phyloP scores from a whole-genome alignment of 2,888 invertebrate species.

The Perizoma affinitatum region DNA sequence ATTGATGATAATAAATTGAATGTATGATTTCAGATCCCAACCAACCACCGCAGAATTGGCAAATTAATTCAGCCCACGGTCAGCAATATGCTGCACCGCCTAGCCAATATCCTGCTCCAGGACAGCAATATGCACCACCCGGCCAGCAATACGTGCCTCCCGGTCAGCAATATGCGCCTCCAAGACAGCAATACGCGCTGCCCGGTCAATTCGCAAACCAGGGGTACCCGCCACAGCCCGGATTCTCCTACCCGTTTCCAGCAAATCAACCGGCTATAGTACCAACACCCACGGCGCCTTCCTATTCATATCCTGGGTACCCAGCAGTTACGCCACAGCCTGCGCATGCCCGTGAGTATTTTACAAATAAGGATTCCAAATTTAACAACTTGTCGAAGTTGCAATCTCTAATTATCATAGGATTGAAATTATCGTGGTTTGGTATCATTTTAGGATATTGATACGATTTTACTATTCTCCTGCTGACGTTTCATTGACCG shows the following conservation, averaged over 20 bases:
- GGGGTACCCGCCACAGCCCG: slow-evolving; percentile 45
- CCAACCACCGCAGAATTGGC: slow-evolving; percentile 55
- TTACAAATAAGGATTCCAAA: not conserved
- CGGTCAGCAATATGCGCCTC: slow-evolving; percentile 49
- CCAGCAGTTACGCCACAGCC: slow-evolving; percentile 45
- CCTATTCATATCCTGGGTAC: slow-evolving; percentile 42
- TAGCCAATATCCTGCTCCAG: slow-evolving; percentile 36
- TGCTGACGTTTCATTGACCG: too few relatives aligned
- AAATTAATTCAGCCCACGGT: slow-evolving; percentile 36
- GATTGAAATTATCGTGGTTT: too few relatives aligned
- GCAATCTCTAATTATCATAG: too few relatives aligned
- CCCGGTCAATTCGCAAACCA: slow-evolving; percentile 35
- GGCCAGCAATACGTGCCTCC: slow-evolving; percentile 38
- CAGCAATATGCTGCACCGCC: slow-evolving; percentile 44
- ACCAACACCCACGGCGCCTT: slow-evolving; percentile 42
- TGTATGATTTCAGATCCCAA: slow-evolving; percentile 63
- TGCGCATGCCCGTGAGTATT: slow-evolving; percentile 44
- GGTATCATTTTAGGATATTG: too few relatives aligned
- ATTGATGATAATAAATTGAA: not conserved
- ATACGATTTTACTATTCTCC: too few relatives aligned
- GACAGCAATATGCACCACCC: slow-evolving; percentile 42
- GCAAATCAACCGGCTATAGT: slow-evolving; percentile 50
- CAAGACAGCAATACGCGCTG: slow-evolving; percentile 44
- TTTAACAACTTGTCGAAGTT: too few relatives aligned
- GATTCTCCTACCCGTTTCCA: slow-evolving; percentile 43